Percentiles rank a stretch among this genome's conserved stretches.
Evolutionary conservation across 1,140 invertebrate species (phyloP).

Genomic region (Calycopis cecrops): DNA sequence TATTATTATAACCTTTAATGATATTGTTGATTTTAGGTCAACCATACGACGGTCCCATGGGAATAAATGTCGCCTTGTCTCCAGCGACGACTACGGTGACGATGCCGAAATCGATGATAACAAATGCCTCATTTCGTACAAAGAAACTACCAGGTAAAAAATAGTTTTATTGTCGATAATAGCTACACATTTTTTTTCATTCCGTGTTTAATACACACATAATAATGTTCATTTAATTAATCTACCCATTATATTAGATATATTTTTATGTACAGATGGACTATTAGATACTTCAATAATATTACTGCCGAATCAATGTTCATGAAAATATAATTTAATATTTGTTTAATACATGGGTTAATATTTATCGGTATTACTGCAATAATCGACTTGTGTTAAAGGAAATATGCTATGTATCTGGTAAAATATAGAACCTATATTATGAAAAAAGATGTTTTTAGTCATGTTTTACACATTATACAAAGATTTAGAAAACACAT

Average conservation of each 20-base stretch:
- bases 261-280: constrained; percentile 38
- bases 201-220: too few relatives aligned
- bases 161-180: background rate
- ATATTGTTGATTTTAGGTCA: constrained; percentile 75
- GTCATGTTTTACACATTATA: too few relatives aligned
- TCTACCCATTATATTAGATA: constrained; percentile 17
- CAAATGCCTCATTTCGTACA: constrained; percentile 96
- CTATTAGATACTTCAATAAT: constrained; percentile 20
- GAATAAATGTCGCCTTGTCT: constrained; percentile 86
- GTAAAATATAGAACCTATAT: too few relatives aligned
- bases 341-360: background rate
- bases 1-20: background rate
- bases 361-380: background rate
- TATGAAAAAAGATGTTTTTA: too few relatives aligned
- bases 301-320: constrained; percentile 42
- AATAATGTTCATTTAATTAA: too few relatives aligned
- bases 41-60: constrained; percentile 85
- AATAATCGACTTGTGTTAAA: too few relatives aligned
- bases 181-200: too few relatives aligned
- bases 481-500: too few relatives aligned
- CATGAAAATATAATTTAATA: background rate
- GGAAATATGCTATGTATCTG: too few relatives aligned
- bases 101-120: constrained; percentile 95
- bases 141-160: constrained; percentile 92
- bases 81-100: constrained; percentile 86